Evolutionary conservation across 2,888 invertebrate genomes (phyloP), one percentile per base, ranked within the genome.

Genomic region (Phragmatobia fuliginosa): DNA sequence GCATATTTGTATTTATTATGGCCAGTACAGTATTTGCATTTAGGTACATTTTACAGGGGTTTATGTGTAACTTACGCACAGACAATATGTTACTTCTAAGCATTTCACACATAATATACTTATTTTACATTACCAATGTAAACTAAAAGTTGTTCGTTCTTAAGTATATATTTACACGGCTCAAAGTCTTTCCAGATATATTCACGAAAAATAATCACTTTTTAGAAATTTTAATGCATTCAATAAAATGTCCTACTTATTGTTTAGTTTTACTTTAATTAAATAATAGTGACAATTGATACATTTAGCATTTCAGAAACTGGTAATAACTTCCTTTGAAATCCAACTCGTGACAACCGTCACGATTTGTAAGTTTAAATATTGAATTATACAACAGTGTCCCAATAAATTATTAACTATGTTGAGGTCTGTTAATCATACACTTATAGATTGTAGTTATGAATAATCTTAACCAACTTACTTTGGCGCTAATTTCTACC

Each of bases 351-450:
- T 86, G 86, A 83, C 77, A 69, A 66, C 71, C 56, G 85, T 88
- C 90, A 90, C 89, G 89, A 90, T 81, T 84, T 79, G 73, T 81
- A 77, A 77, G 71, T 79, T 85, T 77, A 74, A 75, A 76, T 77
- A 79, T 77, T 76, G 79, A 82, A 83, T 78, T 80, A 78, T 76
- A 70, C 75, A 75, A 69, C 74, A 67, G 69, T 72, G 72, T 72
- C 74, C 73, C 72, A 82, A 81, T 83, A 79, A 78, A 70, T 75
- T 76, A 78, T 80, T 78, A 72, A 74, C 75, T 72, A 69, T 60
- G 69, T 74, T 70, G 38, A 72, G 71, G 71, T 71, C 69, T 67
- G 69, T 62, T 71, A 74, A 71, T 73, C 66, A 69, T 66, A 58
- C 62, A 73, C 71, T 45, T 52, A 45, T 64, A 70, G 71, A 66